These are phyloP conservation scores for Lycorma delicatula DNA, from an alignment of 1,140 invertebrate species.

Conservation along the genomic window DNA sequence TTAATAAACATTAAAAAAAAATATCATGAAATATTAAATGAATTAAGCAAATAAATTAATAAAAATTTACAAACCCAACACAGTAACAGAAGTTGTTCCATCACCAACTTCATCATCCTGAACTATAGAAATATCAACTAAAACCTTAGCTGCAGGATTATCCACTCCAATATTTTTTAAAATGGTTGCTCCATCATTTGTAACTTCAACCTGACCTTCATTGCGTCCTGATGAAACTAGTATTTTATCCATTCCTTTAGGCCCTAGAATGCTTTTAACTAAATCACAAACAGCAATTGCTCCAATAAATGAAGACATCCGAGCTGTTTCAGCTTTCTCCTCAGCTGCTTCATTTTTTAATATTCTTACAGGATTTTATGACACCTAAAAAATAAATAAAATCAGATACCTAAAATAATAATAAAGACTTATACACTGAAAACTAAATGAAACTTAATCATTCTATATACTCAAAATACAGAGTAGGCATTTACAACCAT, in stretches of 20 bases:
- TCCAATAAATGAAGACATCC: slow-evolving; percentile 94
- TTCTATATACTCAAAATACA: no score
- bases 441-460: no score
- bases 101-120: slow-evolving; percentile 99
- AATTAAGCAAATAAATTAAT: no score
- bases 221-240: slow-evolving; percentile 75
- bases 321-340: slow-evolving; percentile 92
- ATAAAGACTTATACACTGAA: no score
- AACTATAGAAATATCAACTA: slow-evolving; percentile 96
- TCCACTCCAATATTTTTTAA: slow-evolving; percentile 93
- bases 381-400: no score
- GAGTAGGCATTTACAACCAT: no score
- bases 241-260: slow-evolving; percentile 99
- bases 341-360: slow-evolving; percentile 78
- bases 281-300: slow-evolving; percentile 98
- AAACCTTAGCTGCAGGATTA: slow-evolving; percentile 97
- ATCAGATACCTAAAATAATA: no score
- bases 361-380: slow-evolving; percentile 10
- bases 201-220: slow-evolving; percentile 86
- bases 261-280: slow-evolving; percentile 97
- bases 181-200: slow-evolving; percentile 99
- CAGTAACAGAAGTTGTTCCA: slow-evolving; percentile 98
- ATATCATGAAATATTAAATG: no score
- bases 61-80: slow-evolving; percentile 64
- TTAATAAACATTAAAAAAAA: no score